Conservation (phyloP, 2,888 invertebrate genomes). For the Caenorhabditis zanzibari region DNA sequence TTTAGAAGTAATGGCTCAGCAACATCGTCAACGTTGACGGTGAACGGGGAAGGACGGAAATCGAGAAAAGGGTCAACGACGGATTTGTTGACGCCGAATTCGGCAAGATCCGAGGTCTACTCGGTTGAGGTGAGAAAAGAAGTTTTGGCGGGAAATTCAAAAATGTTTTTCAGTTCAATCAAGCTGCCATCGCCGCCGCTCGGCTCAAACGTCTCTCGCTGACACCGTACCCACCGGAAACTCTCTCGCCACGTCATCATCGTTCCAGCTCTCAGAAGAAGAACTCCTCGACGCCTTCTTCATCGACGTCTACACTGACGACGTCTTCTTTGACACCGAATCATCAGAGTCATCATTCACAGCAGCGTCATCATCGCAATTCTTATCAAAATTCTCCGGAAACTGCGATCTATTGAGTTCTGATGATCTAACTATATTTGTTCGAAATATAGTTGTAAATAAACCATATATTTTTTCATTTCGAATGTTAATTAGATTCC, state of each 20-base stretch:
- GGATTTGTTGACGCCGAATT: conserved; percentile 36
- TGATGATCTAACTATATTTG: too few species aligned
- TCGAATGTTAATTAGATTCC: too few species aligned
- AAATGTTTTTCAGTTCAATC: conserved; percentile 58
- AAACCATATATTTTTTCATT: too few species aligned
- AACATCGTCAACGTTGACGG: conserved; percentile 37
- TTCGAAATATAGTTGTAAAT: too few species aligned
- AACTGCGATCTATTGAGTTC: conserved; percentile 61
- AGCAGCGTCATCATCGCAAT: conserved; percentile 14
- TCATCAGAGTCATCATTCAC: background rate
- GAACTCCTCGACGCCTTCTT: conserved; percentile 2
- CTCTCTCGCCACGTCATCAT: conserved; percentile 3
- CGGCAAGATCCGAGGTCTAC: conserved; percentile 49
- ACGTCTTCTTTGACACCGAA: conserved; percentile 12
- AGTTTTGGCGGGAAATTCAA: too few species aligned
- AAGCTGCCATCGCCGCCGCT: conserved; percentile 64
- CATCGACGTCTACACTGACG: conserved; percentile 10
- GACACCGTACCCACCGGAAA: conserved; percentile 37
- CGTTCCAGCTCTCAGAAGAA: conserved; percentile 19
- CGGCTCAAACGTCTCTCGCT: conserved; percentile 63
- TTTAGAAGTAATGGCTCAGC: conserved; percentile 42
- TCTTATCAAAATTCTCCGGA: conserved; percentile 61
- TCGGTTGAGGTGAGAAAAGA: conserved; percentile 42
- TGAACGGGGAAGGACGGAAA: conserved; percentile 40
- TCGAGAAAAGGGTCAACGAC: conserved; percentile 32